Evolutionary conservation across 1,140 invertebrate genomes (phyloP).

Genomic region (Acyrthosiphon pisum): DNA sequence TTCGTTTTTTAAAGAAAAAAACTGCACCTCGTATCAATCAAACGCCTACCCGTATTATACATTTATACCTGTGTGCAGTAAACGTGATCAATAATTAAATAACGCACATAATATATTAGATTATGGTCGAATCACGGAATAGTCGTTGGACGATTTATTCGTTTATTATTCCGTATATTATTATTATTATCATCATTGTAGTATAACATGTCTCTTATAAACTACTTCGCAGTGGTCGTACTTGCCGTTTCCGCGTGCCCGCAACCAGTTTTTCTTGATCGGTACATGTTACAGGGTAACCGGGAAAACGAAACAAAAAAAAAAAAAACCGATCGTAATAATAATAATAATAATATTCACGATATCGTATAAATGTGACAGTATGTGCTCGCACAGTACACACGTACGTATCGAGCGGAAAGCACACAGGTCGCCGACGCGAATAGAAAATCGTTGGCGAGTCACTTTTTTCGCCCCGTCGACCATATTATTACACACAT

Average conservation of each 20-base stretch:
- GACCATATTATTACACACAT: not conserved
- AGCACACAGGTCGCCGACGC: not conserved
- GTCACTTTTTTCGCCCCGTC: not conserved
- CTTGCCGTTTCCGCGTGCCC: not conserved
- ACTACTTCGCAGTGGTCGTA: not conserved
- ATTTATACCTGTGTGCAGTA: not conserved
- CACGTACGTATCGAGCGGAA: not conserved
- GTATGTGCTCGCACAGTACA: not conserved
- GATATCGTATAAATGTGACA: not conserved
- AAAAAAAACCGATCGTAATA: not conserved
- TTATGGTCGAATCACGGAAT: not conserved
- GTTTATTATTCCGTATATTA: not conserved
- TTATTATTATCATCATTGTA: not conserved
- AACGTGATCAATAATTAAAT: not conserved
- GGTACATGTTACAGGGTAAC: not conserved
- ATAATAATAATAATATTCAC: not conserved
- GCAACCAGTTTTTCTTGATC: conserved; percentile 42
- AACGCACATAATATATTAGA: not conserved
- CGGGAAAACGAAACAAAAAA: not conserved
- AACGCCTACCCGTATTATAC: not conserved
- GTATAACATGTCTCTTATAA: not conserved
- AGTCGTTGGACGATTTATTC: conserved; percentile 3
- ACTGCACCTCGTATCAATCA: not conserved
- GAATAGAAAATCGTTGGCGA: not conserved
- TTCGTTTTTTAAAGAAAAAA: not conserved